Base-by-base conservation (phyloP, 2,888 invertebrate genomes). In the Ectobius pallidus region DNA sequence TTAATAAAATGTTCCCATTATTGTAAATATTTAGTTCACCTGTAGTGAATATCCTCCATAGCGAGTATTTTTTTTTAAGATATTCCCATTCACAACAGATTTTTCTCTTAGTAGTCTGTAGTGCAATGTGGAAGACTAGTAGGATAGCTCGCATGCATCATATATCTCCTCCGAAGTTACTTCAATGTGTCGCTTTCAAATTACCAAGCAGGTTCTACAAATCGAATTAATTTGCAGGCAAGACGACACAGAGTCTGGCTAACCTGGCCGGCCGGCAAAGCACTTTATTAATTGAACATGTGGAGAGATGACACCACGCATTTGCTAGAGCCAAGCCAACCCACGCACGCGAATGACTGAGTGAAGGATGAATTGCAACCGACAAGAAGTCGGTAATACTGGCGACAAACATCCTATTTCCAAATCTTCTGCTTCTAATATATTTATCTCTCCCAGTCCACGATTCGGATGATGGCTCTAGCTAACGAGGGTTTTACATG, bases 331-430 rank as follows among this genome's bases (percentile, higher is more conserved):
- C n/a, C 52, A 52, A 52, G 52, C n/a, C 25, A 11, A 11, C 52
- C 52, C 20, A 52, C 49, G n/a, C 52, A 18, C 6, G 18, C 46
- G 20, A 0, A 30, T 58, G 58, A 58, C 58, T 1, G 58, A 58
- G 58, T 58, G 58, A 11, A 58, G 7, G 14, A 1, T 30, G 58
- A 4, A 58, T 58, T 58, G 58, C 27, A 25, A 30, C 27, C 27
- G 58, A 58, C 58, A 30, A 14, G 27, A n/a, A 58, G 52, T 52
- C 58, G 30, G 58, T 58, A 22, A 14, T 14, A 4, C n/a, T 18
- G 58, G 58, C 58, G 58, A 58, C 58, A 58, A 58, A 58, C 58
- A 58, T 32, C 58, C 58, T 58, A 30, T 16, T 58, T 52, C 52
- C 32, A 58, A 30, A 58, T 58, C 58, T n/a, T 52, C 52, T 22